Evolutionary conservation across 1,140 invertebrate genomes (phyloP).

Genomic region (Drosophila ohnishii): DNA sequence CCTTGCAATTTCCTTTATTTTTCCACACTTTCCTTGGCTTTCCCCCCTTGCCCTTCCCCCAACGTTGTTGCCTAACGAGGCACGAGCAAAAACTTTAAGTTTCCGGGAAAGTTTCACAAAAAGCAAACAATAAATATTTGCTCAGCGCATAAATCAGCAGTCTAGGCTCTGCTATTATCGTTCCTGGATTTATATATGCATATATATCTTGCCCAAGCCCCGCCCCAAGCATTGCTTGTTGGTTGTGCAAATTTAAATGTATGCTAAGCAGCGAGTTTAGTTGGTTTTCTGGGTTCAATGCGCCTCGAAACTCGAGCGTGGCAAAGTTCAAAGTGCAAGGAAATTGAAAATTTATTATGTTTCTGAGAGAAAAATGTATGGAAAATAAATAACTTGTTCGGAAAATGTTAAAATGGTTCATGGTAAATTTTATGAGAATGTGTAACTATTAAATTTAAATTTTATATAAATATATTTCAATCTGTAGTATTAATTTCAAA

Average conservation of each 20-base stretch:
- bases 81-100: conserved; percentile 35
- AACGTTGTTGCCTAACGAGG: conserved; percentile 36
- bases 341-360: conserved; percentile 46
- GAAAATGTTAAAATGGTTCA: neutral
- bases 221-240: conserved; percentile 57
- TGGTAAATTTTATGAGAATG: neutral
- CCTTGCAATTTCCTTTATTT: conserved; percentile 9
- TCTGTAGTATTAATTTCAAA: neutral
- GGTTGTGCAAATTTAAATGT: conserved; percentile 71
- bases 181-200: conserved; percentile 36
- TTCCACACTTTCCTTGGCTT: conserved; percentile 5
- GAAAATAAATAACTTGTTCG: neutral
- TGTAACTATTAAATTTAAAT: neutral
- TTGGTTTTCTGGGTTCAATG: conserved; percentile 32
- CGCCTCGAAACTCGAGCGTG: conserved; percentile 7
- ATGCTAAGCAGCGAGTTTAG: conserved; percentile 56
- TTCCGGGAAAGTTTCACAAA: conserved; percentile 29
- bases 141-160: conserved; percentile 68
- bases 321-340: conserved; percentile 43
- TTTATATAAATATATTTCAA: too few relatives aligned
- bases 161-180: conserved; percentile 68
- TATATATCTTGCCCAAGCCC: conserved; percentile 21
- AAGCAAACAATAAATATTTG: conserved; percentile 69
- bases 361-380: conserved; percentile 2
- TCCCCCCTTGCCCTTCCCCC: neutral